Base-by-base conservation (phyloP, 1,140 invertebrate genomes). In the Protaetia brevitarsis region DNA sequence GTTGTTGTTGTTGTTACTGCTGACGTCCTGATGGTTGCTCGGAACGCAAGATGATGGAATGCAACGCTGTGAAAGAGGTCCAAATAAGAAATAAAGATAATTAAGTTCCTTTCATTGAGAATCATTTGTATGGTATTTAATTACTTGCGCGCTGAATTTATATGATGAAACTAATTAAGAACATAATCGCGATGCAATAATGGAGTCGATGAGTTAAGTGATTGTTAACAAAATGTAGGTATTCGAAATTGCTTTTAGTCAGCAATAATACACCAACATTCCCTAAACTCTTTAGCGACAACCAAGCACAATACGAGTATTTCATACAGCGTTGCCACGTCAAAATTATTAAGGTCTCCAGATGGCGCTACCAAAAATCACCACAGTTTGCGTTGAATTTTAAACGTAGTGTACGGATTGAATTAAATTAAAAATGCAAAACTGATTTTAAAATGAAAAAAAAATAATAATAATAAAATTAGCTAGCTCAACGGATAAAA, bases 11-110 rank as follows among this genome's bases (percentile, higher is more conserved):
- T n/a, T n/a, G n/a, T n/a, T n/a, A n/a, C 31, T 34, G 41, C 41
- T 51, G 16, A 23, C 41, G 16, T 51, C 19, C n/a, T n/a, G n/a
- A n/a, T n/a, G n/a, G 41, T 51, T 23, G 41, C 19, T 37, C 34
- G 34, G 34, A 10, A 51, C 19, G 41, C 11, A 51, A 8, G 11
- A 19, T 16, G 26, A 51, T 19, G 16, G 16, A 8, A 51, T 41
- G n/a, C 37, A 41, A 11, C 19, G 41, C 19, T n/a, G 26, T 51
- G 41, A 51, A 51, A 51, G 41, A 19, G 26, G 16, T 8, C 19
- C 41, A 23, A 51, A 51, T 51, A 51, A 3, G 41, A 51, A 51
- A 51, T 51, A 51, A 51, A 51, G 41, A 51, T 51, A 51, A 51
- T 51, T 51, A 51, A 51, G 41, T 19, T 8, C 19, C 41, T 51